Evolutionary conservation across 1,140 invertebrate species (phyloP).

Genomic region (Neodiprion lecontei): DNA sequence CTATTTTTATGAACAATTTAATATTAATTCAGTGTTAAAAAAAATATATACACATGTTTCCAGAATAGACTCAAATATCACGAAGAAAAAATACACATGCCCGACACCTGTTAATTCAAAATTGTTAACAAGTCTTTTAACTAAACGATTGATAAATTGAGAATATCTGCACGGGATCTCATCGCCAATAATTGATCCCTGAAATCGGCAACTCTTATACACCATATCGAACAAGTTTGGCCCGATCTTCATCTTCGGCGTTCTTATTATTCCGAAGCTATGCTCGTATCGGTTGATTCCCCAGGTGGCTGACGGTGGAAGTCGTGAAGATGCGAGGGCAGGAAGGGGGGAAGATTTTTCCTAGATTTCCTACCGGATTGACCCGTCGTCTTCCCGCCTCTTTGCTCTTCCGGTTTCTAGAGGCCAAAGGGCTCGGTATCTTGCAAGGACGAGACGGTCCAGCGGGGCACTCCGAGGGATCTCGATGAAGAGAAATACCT

Average conservation of each 20-base stretch:
- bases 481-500: constrained; percentile 43
- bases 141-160: no score
- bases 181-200: not conserved
- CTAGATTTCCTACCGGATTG: constrained; percentile 9
- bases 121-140: no score
- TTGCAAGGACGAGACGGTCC: not conserved
- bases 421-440: not conserved
- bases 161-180: no score
- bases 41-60: no score
- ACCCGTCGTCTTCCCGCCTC: not conserved
- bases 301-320: not conserved
- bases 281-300: not conserved
- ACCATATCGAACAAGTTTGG: not conserved
- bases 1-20: no score
- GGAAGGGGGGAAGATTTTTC: constrained; percentile 26
- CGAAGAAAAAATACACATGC: no score
- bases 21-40: no score
- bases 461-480: constrained; percentile 15
- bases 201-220: not conserved
- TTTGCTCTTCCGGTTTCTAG: not conserved
- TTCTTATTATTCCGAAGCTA: not conserved
- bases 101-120: no score
- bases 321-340: not conserved
- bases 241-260: not conserved
- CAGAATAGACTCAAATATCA: no score